phyloP scores from a whole-genome alignment of 2,797 vertebrate species.

The Picus viridis region DNA sequence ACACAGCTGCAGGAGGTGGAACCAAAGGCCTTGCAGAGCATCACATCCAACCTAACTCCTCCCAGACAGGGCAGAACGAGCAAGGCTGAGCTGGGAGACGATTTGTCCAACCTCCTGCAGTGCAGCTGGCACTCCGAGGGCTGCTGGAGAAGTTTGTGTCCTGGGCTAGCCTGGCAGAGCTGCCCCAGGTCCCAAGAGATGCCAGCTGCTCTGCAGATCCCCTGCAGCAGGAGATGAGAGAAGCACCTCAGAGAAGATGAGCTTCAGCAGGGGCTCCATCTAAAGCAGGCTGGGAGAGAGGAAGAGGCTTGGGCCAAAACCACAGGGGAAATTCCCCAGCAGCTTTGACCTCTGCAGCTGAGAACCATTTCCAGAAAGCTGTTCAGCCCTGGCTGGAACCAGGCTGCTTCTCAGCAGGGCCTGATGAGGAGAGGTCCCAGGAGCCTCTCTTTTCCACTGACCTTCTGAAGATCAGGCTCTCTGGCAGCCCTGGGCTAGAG shows the following conservation, averaged over 20 bases:
- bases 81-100: neutral
- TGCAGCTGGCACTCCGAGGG: neutral
- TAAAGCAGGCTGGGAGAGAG: slow-evolving; percentile 19
- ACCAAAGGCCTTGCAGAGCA: neutral
- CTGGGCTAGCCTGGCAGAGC: neutral
- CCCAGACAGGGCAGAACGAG: neutral
- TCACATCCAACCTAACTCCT: neutral
- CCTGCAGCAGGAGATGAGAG: neutral
- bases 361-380: slow-evolving; percentile 39
- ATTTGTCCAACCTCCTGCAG: neutral
- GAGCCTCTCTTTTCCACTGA: slow-evolving; percentile 48
- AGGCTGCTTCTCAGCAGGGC: slow-evolving; percentile 7
- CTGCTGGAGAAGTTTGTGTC: neutral
- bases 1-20: neutral
- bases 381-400: slow-evolving; percentile 28
- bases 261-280: slow-evolving; percentile 1
- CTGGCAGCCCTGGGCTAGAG: slow-evolving; percentile 43
- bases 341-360: slow-evolving; percentile 11
- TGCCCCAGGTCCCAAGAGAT: neutral
- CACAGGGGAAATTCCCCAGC: neutral
- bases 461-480: slow-evolving; percentile 30
- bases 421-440: neutral
- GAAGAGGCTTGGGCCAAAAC: slow-evolving; percentile 4
- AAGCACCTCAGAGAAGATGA: neutral
- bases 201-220: neutral